Conservation (phyloP, 2,113 vertebrate species). For the Bettongia penicillata region DNA sequence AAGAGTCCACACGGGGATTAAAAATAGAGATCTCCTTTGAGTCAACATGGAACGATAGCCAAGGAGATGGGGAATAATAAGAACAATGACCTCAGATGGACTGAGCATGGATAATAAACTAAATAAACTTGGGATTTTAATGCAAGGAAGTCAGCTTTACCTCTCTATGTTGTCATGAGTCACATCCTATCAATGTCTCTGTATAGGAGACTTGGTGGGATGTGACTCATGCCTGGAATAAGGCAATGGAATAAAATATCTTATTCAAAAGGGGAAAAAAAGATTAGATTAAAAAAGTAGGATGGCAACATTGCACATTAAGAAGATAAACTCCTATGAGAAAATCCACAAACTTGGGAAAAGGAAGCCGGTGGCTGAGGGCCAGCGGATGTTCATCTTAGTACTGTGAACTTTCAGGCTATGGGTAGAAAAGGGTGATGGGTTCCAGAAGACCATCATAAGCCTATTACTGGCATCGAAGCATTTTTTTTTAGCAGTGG, state of each 20-base stretch:
- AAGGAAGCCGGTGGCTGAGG: background rate
- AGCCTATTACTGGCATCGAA: background rate
- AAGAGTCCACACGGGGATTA: background rate
- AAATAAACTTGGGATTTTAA: background rate
- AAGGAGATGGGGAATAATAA: background rate
- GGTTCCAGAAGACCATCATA: background rate
- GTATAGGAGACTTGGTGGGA: background rate
- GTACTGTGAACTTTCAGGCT: background rate
- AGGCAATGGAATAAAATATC: background rate
- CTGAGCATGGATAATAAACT: background rate
- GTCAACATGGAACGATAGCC: background rate
- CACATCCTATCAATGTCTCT: background rate
- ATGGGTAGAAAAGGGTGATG: background rate
- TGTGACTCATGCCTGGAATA: background rate
- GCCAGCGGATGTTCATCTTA: background rate
- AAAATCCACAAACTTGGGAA: background rate
- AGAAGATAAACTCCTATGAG: background rate
- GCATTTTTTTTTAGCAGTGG: background rate
- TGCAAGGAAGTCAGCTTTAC: background rate
- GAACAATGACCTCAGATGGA: background rate
- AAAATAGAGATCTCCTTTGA: background rate
- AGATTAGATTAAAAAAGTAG: background rate
- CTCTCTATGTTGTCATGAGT: background rate
- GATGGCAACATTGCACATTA: background rate
- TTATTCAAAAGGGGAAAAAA: background rate